Evolutionary conservation across 2,113 vertebrate species (phyloP).

Genomic region (Ciconia maguari): DNA sequence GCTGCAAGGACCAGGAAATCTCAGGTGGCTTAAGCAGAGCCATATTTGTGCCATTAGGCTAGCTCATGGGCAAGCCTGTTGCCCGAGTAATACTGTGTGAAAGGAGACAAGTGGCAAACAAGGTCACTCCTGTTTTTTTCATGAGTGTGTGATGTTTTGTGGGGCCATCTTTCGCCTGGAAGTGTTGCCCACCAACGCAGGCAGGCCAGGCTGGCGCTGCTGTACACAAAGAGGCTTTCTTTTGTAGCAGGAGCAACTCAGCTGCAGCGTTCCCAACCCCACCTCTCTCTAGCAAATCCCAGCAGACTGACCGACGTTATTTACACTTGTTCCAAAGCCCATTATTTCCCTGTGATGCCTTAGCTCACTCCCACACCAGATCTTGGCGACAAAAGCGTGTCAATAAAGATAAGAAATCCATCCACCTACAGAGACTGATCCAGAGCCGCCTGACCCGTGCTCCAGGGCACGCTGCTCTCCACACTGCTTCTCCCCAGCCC

Average conservation of each 20-base stretch:
- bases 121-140: not conserved
- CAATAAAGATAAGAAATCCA: not conserved
- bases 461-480: not conserved
- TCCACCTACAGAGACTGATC: no score
- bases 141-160: accelerated
- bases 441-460: accelerated
- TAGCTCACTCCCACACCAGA: not conserved
- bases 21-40: not conserved
- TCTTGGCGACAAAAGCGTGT: not conserved
- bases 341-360: not conserved
- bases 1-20: not conserved
- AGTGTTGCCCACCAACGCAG: accelerated
- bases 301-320: not conserved
- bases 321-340: not conserved
- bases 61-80: accelerated
- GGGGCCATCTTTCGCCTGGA: not conserved
- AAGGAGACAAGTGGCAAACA: not conserved
- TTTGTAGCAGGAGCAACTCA: not conserved
- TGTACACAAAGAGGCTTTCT: not conserved
- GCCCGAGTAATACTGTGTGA: not conserved
- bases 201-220: not conserved
- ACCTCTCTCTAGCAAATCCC: not conserved
- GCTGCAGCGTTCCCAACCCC: not conserved
- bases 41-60: not conserved
- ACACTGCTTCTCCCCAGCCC: not conserved